These are phyloP conservation scores for Sminthurides aquaticus DNA, from an alignment of 2,888 invertebrate species.

Conservation along the genomic window DNA sequence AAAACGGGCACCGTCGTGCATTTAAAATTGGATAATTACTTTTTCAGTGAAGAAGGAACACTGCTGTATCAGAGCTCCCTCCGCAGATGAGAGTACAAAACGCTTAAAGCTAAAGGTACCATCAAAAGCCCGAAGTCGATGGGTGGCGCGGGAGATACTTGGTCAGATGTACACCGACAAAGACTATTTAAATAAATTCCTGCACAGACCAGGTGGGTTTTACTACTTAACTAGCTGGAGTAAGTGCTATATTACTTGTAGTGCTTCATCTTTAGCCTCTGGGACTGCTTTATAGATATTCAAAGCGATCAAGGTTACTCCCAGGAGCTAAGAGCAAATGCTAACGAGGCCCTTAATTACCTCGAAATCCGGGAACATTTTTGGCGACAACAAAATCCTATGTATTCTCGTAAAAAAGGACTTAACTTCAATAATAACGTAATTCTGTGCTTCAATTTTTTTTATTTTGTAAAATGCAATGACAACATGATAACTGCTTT, in stretches of 20 bases:
- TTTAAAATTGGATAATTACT: background rate
- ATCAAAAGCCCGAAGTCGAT: conserved; percentile 35
- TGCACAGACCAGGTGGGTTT: conserved; percentile 27
- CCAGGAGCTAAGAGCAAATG: conserved; percentile 33
- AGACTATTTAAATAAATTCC: conserved; percentile 38
- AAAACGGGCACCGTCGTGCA: background rate
- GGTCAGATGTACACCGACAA: conserved; percentile 38
- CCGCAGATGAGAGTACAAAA: conserved; percentile 15
- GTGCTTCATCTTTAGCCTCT: no score
- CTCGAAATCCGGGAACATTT: conserved; percentile 39
- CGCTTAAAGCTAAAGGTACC: conserved; percentile 18
- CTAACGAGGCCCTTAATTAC: conserved; percentile 38
- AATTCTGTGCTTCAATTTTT: conserved; percentile 14
- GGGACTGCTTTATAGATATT: conserved; percentile 32
- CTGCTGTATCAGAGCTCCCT: conserved; percentile 36
- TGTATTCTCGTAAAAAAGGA: conserved; percentile 40
- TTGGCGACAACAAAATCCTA: conserved; percentile 41
- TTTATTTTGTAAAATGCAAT: no score
- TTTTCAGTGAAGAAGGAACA: conserved; percentile 34
- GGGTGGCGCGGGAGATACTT: conserved; percentile 41
- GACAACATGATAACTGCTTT: background rate
- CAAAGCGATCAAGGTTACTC: conserved; percentile 35
- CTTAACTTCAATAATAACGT: conserved; percentile 41
- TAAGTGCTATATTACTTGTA: no score
- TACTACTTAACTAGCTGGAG: no score